These are phyloP conservation scores for Nasonia longicornis DNA, from an alignment of 1,140 invertebrate genomes.

Conservation along the genomic window DNA sequence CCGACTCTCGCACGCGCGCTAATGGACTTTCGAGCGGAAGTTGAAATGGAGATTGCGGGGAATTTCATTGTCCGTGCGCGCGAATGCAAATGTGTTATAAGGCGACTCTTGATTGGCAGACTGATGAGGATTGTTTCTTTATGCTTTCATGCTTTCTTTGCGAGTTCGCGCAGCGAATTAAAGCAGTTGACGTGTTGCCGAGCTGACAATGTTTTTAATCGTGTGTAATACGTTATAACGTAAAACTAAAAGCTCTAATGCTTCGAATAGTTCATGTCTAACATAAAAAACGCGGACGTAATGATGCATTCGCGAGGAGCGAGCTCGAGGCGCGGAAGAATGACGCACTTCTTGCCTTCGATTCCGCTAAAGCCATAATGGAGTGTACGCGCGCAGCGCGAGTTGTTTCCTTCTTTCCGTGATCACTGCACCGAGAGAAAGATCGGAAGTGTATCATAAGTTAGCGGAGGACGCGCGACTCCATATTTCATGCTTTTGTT, in stretches of 20 bases:
- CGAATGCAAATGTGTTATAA: neutral
- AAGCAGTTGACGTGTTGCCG: too few species aligned
- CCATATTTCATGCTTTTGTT: slow-evolving; percentile 70
- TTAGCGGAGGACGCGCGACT: slow-evolving; percentile 60
- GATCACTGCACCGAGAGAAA: slow-evolving; percentile 43
- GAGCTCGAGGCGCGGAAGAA: slow-evolving; percentile 20
- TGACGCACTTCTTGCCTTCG: slow-evolving; percentile 42
- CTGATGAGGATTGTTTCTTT: neutral
- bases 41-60: neutral
- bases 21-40: neutral
- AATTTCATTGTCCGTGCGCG: neutral
- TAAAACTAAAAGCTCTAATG: too few species aligned
- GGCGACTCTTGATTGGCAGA: neutral
- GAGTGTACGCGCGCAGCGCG: slow-evolving; percentile 9
- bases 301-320: neutral
- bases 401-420: slow-evolving; percentile 49
- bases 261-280: too few species aligned
- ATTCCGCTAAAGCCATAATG: slow-evolving; percentile 39
- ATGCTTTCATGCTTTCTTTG: neutral
- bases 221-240: too few species aligned
- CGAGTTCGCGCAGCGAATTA: too few species aligned
- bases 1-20: neutral
- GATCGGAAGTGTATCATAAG: slow-evolving; percentile 64
- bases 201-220: too few species aligned
- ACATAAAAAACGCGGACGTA: neutral